phyloP scores from a whole-genome alignment of 2,113 vertebrate genomes.

The Sinosuthora webbiana region DNA sequence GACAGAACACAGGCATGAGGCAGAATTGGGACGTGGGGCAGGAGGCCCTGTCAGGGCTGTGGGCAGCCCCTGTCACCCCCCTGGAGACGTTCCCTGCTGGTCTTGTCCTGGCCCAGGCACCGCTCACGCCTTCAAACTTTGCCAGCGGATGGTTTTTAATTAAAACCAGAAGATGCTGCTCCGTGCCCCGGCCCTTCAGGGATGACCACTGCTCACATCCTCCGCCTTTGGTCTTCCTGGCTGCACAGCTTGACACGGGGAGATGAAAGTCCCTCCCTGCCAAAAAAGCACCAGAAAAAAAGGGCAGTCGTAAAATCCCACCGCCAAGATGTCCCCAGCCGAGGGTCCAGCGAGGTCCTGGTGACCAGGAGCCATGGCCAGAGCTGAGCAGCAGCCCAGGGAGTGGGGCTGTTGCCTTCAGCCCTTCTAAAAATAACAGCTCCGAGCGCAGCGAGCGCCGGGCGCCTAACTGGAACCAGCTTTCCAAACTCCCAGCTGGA shows the following conservation, averaged over 20 bases:
- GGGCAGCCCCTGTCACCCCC: rapidly evolving
- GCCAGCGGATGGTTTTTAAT: constrained; percentile 53
- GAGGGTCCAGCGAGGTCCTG: not conserved
- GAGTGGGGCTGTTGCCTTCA: not conserved
- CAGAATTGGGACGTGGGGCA: rapidly evolving
- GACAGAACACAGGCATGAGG: not conserved
- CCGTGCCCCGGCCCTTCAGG: not conserved
- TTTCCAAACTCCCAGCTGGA: constrained; percentile 47
- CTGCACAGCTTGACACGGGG: not conserved
- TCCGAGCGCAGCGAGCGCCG: not conserved
- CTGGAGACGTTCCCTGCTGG: not conserved
- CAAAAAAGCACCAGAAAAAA: not conserved
- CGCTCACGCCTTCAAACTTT: not conserved
- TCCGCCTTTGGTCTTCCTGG: constrained; percentile 15
- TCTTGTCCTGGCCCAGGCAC: not conserved
- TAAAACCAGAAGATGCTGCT: constrained; percentile 27
- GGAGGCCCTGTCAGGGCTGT: not conserved
- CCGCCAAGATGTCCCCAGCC: rapidly evolving
- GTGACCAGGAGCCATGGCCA: rapidly evolving
- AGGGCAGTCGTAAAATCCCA: not conserved
- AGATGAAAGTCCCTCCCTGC: constrained; percentile 31
- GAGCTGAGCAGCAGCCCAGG: not conserved
- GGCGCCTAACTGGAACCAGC: constrained; percentile 58
- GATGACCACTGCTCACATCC: constrained; percentile 59
- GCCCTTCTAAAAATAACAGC: constrained; percentile 43